phyloP scores from a whole-genome alignment of 2,113 vertebrate species.

The Vombatus ursinus region DNA sequence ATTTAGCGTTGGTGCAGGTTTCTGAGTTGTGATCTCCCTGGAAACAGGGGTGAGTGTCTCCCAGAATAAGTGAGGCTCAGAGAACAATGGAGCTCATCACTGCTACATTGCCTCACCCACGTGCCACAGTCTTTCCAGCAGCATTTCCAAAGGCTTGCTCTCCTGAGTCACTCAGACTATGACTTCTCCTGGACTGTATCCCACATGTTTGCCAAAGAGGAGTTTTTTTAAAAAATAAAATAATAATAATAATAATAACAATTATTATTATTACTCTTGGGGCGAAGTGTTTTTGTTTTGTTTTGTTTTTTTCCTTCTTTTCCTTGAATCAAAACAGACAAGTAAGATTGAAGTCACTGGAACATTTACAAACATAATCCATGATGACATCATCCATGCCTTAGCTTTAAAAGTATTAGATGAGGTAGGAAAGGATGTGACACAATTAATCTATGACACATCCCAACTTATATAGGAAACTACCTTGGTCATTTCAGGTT shows the following conservation, averaged over 20 bases:
- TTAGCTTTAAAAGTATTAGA: neutral
- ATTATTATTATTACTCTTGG: neutral
- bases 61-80: neutral
- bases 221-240: neutral
- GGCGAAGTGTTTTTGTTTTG: neutral
- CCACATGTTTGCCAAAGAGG: neutral
- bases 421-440: neutral
- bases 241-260: neutral
- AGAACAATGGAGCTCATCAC: neutral
- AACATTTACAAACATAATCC: neutral
- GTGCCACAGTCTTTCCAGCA: neutral
- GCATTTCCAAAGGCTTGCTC: neutral
- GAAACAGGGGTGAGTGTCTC: neutral
- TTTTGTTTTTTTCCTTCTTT: neutral
- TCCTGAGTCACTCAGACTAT: neutral
- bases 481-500: neutral
- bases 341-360: neutral
- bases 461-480: neutral
- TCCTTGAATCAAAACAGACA: neutral
- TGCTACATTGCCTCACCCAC: neutral
- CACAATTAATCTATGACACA: neutral
- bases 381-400: neutral
- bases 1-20: constrained; percentile 46
- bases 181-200: neutral
- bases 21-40: constrained; percentile 22